Conservation (phyloP, 2,797 vertebrate genomes). For the Mormyrops boulengeri region DNA sequence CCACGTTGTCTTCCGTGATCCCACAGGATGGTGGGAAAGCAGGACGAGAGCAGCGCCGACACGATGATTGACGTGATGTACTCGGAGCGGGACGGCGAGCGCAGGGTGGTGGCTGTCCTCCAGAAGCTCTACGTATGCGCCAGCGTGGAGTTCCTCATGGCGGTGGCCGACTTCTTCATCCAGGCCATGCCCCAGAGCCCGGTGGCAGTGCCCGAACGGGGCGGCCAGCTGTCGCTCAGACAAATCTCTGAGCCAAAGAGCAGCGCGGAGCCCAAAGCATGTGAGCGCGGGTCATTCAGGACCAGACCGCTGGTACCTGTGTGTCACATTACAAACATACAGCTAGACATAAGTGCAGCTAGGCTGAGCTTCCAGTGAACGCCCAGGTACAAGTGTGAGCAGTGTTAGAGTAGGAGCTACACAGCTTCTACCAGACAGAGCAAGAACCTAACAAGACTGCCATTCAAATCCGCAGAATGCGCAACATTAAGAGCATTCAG, state of each 20-base stretch:
- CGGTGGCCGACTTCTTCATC: constrained; percentile 88
- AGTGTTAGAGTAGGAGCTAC: background rate
- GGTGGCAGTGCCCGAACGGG: constrained; percentile 39
- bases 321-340: background rate
- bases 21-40: constrained; percentile 81
- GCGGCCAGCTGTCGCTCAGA: constrained; percentile 60
- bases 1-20: background rate
- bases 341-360: background rate
- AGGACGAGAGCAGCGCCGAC: constrained; percentile 55
- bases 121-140: constrained; percentile 88
- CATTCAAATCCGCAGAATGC: background rate
- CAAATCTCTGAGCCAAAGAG: constrained; percentile 53
- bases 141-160: constrained; percentile 89
- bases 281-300: constrained; percentile 34
- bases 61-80: constrained; percentile 81
- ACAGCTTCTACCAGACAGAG: background rate
- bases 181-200: constrained; percentile 71
- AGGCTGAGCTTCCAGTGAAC: background rate
- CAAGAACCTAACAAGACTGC: background rate
- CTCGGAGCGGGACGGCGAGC: constrained; percentile 58
- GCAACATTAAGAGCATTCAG: background rate
- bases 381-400: background rate
- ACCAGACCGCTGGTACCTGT: background rate
- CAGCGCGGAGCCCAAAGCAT: constrained; percentile 35
- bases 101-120: constrained; percentile 68